Evolutionary conservation across 1,140 invertebrate species (phyloP).

Genomic region (Thaumetopoea pityocampa): DNA sequence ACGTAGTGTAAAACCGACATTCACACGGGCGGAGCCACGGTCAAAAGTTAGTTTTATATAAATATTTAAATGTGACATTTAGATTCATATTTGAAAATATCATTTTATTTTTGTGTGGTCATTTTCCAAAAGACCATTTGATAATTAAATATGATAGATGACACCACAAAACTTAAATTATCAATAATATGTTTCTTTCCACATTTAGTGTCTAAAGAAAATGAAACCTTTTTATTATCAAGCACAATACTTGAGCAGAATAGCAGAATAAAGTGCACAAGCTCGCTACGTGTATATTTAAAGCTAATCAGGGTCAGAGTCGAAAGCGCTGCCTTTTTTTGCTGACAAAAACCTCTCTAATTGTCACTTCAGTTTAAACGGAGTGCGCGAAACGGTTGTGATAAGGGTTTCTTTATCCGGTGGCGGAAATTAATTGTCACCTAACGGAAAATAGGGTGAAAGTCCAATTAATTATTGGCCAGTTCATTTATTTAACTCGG

Average conservation of each 20-base stretch:
- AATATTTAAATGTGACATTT: too few species aligned
- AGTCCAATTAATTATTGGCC: constrained; percentile 75
- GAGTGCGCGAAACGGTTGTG: constrained; percentile 54
- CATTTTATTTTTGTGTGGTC: too few species aligned
- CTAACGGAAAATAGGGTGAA: constrained; percentile 73
- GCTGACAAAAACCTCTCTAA: constrained; percentile 37
- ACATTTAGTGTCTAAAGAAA: too few species aligned
- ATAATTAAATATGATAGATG: too few species aligned
- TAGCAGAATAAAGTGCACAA: too few species aligned
- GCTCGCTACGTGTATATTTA: constrained; percentile 3
- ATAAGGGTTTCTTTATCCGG: constrained; percentile 70
- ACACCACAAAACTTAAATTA: too few species aligned
- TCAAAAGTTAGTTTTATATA: too few species aligned
- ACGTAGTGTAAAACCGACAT: too few species aligned
- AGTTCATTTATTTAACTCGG: constrained; percentile 73
- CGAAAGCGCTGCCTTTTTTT: constrained; percentile 23
- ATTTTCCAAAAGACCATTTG: too few species aligned
- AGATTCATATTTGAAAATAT: too few species aligned
- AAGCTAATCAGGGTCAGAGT: constrained; percentile 9
- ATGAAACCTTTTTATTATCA: not conserved
- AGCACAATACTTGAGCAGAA: constrained; percentile 1
- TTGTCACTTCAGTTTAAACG: constrained; percentile 47
- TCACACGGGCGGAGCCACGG: too few species aligned
- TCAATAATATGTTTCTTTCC: too few species aligned
- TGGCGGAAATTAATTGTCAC: constrained; percentile 73